These are phyloP conservation scores for Phylloscopus trochilus DNA, from an alignment of 2,113 vertebrate species.

Conservation along the genomic window DNA sequence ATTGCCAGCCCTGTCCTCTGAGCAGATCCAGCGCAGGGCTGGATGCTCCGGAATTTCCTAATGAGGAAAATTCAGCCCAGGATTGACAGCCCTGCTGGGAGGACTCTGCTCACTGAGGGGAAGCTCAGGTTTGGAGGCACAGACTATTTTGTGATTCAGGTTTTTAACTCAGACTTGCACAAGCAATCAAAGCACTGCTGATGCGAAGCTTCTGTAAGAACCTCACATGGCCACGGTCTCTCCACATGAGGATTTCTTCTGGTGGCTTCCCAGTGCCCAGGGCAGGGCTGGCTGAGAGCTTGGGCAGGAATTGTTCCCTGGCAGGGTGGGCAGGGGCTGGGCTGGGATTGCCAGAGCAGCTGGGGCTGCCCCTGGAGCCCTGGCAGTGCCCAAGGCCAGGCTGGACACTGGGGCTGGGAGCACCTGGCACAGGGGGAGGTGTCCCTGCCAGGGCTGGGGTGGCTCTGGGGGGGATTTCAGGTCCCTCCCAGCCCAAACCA, in stretches of 20 bases:
- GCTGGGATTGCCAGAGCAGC: background rate
- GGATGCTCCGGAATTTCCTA: background rate
- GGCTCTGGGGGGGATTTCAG: background rate
- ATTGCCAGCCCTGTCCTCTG: background rate
- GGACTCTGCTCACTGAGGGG: background rate
- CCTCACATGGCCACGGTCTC: fast-evolving
- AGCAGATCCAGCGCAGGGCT: background rate
- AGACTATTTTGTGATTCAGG: background rate
- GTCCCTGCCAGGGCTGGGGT: background rate
- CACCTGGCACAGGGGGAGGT: background rate
- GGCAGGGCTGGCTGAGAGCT: fast-evolving
- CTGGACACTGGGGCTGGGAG: background rate
- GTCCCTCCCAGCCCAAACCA: no score
- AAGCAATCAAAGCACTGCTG: background rate
- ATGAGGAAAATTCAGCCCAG: background rate
- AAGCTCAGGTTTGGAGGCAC: background rate
- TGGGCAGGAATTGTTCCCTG: background rate
- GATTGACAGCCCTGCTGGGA: background rate
- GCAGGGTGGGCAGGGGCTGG: background rate
- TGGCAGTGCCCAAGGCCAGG: background rate
- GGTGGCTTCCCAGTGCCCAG: background rate
- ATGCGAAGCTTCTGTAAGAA: background rate
- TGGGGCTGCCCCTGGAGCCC: background rate
- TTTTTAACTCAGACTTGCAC: background rate
- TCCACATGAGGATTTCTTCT: background rate